Conservation (phyloP, 1,140 invertebrate species). For the Melipona quadrifasciata region DNA sequence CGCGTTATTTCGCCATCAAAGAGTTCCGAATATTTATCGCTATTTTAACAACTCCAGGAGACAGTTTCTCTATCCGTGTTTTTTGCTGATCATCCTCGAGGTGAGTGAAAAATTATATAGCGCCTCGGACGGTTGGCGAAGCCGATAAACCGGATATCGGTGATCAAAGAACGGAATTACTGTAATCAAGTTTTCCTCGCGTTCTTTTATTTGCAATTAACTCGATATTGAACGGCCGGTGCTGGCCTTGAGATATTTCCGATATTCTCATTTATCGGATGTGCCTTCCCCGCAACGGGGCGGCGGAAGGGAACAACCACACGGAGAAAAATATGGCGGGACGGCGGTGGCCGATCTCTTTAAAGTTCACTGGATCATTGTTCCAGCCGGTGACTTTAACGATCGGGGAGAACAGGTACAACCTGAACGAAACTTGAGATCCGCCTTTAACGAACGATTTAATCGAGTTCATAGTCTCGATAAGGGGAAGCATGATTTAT, state of each 20-base stretch:
- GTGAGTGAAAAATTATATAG: slow-evolving; percentile 43
- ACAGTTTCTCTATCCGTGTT: neutral
- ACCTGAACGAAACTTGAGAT: neutral
- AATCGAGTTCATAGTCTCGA: slow-evolving; percentile 4
- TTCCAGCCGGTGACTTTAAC: slow-evolving; percentile 29
- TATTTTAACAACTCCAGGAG: neutral
- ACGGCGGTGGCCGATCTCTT: slow-evolving; percentile 6
- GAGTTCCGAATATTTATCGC: neutral
- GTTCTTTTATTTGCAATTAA: slow-evolving; percentile 51
- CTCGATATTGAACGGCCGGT: slow-evolving; percentile 42
- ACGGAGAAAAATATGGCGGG: neutral
- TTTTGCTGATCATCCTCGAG: slow-evolving; percentile 27
- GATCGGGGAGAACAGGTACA: neutral
- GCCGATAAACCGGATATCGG: slow-evolving; percentile 50
- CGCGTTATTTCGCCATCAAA: neutral
- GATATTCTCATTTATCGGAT: slow-evolving; percentile 50
- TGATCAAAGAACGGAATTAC: slow-evolving; percentile 53
- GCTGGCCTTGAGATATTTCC: slow-evolving; percentile 55
- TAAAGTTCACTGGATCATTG: slow-evolving; percentile 39
- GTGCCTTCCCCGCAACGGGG: neutral
- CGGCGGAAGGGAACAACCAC: neutral
- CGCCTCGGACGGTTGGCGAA: slow-evolving; percentile 5
- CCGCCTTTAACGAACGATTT: slow-evolving; percentile 10
- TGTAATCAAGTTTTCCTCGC: slow-evolving; percentile 48
- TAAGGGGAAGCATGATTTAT: slow-evolving; percentile 1